Conservation (phyloP, 2,113 vertebrate species). For the Ceratotherium simum region DNA sequence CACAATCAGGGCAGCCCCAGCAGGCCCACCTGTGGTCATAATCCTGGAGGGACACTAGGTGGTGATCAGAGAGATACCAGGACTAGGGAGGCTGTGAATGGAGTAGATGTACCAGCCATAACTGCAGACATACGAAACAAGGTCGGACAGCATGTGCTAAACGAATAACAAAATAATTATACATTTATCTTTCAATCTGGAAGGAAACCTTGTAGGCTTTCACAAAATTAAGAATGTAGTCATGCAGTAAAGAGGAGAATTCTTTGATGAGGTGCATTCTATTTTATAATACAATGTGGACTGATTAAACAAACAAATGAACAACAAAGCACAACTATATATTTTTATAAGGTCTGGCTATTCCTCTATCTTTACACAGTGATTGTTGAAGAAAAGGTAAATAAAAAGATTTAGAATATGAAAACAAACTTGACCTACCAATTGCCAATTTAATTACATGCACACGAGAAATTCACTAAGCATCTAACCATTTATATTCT, state of each 20-base stretch:
- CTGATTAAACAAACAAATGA: conserved; percentile 22
- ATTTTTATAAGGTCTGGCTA: conserved; percentile 4
- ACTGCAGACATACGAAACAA: not conserved
- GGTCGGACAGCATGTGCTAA: rapidly evolving
- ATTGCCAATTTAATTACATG: conserved; percentile 40
- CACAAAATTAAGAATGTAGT: not conserved
- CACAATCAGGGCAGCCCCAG: rapidly evolving
- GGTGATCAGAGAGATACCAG: not conserved
- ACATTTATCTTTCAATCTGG: not conserved
- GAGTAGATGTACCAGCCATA: not conserved
- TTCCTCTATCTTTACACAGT: not conserved
- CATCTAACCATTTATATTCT: conserved; percentile 49
- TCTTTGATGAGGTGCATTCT: conserved; percentile 21
- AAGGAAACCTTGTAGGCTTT: not conserved
- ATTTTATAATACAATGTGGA: not conserved
- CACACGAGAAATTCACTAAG: conserved; percentile 52
- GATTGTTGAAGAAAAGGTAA: conserved; percentile 1
- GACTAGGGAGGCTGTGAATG: not conserved
- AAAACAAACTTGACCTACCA: conserved; percentile 50
- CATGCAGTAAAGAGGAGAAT: not conserved
- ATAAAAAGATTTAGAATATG: not conserved
- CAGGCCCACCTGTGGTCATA: not conserved
- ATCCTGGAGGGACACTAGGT: not conserved
- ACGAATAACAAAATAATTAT: not conserved
- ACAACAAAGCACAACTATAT: not conserved